Evolutionary conservation across 2,888 invertebrate genomes (phyloP).

Genomic region (Tachina grossa): DNA sequence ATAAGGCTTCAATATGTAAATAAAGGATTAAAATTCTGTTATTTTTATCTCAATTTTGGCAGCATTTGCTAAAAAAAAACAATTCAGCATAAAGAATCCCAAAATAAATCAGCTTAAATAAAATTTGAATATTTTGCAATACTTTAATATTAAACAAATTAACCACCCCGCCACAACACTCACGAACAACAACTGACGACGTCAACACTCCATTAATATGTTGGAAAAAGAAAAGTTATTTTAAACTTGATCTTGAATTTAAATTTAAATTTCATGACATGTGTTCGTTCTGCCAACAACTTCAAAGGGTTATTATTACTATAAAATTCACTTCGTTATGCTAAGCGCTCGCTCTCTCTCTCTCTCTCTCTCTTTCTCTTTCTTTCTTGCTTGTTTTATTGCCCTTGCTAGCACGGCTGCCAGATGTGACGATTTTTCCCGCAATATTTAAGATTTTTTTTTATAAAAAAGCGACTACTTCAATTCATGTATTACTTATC

Average conservation of each 20-base stretch:
- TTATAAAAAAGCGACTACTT: too few species aligned
- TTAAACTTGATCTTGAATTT: constrained; percentile 68
- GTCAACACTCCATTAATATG: not conserved
- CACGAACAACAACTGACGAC: not conserved
- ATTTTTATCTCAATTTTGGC: constrained; percentile 37
- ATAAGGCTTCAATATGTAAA: constrained; percentile 1
- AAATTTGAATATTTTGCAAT: constrained; percentile 54
- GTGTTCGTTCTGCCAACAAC: constrained; percentile 41
- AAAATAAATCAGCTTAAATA: constrained; percentile 49
- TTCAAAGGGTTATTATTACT: constrained; percentile 61
- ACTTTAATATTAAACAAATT: constrained; percentile 31
- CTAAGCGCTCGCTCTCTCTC: not conserved
- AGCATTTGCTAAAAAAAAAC: constrained; percentile 39
- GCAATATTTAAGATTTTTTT: too few species aligned
- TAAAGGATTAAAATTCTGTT: not conserved
- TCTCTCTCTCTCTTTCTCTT: not conserved
- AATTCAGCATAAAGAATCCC: constrained; percentile 1
- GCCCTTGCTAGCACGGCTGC: too few species aligned
- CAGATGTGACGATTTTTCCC: too few species aligned
- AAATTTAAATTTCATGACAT: constrained; percentile 61
- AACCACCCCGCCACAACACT: not conserved
- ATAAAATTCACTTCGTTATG: constrained; percentile 46
- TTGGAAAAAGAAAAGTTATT: constrained; percentile 34
- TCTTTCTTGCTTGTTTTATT: not conserved
- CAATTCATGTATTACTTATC: too few species aligned